Conservation (phyloP, 2,888 invertebrate species). For the Operophtera brumata region DNA sequence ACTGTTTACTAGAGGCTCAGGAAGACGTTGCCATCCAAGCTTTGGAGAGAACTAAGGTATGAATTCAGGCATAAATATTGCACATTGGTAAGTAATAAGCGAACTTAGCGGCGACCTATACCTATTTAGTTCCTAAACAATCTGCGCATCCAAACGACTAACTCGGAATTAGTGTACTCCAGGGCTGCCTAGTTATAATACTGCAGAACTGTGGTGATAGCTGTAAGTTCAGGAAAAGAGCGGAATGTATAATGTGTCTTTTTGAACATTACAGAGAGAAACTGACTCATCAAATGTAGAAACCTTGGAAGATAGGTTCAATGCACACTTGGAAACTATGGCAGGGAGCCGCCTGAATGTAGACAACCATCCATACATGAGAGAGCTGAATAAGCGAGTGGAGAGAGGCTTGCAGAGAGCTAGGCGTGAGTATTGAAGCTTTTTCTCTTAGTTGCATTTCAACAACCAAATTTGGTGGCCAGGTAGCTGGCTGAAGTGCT, state of each 20-base stretch:
- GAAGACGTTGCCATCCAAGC: constrained; percentile 61
- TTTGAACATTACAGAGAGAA: constrained; percentile 47
- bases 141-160: too few species aligned
- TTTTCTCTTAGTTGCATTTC: neutral
- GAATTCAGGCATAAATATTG: too few species aligned
- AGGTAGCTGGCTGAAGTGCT: too few species aligned
- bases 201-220: too few species aligned
- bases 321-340: constrained; percentile 46
- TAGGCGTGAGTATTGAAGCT: constrained; percentile 44
- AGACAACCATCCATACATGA: constrained; percentile 59
- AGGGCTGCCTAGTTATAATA: too few species aligned
- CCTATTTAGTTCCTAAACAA: too few species aligned
- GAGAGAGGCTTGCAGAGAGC: constrained; percentile 41
- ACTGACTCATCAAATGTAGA: constrained; percentile 56
- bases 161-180: too few species aligned
- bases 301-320: constrained; percentile 52
- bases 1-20: constrained; percentile 61
- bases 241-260: neutral
- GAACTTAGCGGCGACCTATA: neutral
- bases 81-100: too few species aligned
- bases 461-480: too few species aligned
- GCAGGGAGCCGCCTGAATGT: constrained; percentile 47
- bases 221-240: neutral
- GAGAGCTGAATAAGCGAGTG: constrained; percentile 52
- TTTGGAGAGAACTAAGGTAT: constrained; percentile 56